These are phyloP conservation scores for Netelia virgata DNA, from an alignment of 2,888 invertebrate genomes.

Conservation along the genomic window DNA sequence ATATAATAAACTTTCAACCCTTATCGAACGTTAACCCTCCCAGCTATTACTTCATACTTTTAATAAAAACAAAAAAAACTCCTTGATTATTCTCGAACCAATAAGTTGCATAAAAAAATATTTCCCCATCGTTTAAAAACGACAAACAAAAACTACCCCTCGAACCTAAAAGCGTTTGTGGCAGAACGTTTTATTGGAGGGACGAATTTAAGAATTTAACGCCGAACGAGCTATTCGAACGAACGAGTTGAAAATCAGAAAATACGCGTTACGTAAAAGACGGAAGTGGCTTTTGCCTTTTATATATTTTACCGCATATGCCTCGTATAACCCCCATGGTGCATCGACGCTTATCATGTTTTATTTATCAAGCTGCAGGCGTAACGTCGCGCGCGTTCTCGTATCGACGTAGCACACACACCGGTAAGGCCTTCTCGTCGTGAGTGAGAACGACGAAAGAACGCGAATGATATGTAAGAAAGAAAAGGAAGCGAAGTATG, in stretches of 20 bases:
- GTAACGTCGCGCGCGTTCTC: conserved; percentile 40
- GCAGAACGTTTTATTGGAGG: neutral
- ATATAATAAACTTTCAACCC: conserved; percentile 2
- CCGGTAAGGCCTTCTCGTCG: conserved; percentile 37
- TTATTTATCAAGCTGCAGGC: conserved; percentile 76
- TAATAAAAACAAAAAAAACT: neutral
- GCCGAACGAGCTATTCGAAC: neutral
- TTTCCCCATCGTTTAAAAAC: neutral
- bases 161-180: neutral
- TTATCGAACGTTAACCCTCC: neutral
- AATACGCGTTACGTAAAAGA: conserved; percentile 2
- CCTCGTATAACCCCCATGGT: neutral
- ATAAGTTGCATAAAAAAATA: neutral
- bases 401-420: conserved; percentile 1
- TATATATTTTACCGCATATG: neutral
- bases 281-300: neutral
- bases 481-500: conserved; percentile 13
- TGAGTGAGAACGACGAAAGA: conserved; percentile 12
- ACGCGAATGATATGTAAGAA: conserved; percentile 22
- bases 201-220: neutral
- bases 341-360: conserved; percentile 71
- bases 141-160: too few relatives aligned
- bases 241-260: neutral
- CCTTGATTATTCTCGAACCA: too few relatives aligned
- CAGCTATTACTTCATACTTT: neutral